Evolutionary conservation across 2,113 vertebrate species (phyloP), one percentile per base, ranked within the genome.

Genomic region (Tringa solitaria): DNA sequence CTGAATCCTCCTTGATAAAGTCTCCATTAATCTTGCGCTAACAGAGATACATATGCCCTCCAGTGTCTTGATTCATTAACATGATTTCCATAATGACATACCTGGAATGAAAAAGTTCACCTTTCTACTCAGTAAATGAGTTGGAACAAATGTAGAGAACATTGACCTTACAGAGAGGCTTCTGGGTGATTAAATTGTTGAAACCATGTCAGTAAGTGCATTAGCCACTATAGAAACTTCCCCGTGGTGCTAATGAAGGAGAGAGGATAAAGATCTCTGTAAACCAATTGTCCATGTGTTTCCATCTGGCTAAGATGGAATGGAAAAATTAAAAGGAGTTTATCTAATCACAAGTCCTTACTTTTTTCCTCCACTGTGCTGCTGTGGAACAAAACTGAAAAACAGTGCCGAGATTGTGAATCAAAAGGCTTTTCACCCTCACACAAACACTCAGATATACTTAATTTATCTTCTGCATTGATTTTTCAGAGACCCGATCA

Each of bases 101-200:
- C 91, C 95, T 96, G 92, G 84, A 96, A 96, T 96, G 95, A 91
- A 96, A 93, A 95, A 96, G 91, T 95, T 96, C 89, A 96, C 95
- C 92, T 95, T 96, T 95, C 92, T 87, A 89, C 87, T 94, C 89
- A 79, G 89, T 92, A 97, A 97, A 97, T 93, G 95, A 95, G 91
- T 95, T 95, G 95, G 96, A 97, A 97, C 95, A 95, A 95, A 97
- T 95, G 94, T 76, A 69, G 87, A 89, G 95, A 97, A 91, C 95
- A 95, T 93, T 96, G 96, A 96, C 94, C 95, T 95, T 96, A 95
- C 89, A 93, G 81, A 95, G 84, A 96, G 74, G 81, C 84, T 95
- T 93, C 77, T 92, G 67, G 84, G 91, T 95, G 94, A 96, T 95
- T 97, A 96, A 95, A 95, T 94, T 95, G 92, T 96, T 96, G 94